Conservation (phyloP, 2,113 vertebrate genomes). For the Psilopogon haemacephalus region DNA sequence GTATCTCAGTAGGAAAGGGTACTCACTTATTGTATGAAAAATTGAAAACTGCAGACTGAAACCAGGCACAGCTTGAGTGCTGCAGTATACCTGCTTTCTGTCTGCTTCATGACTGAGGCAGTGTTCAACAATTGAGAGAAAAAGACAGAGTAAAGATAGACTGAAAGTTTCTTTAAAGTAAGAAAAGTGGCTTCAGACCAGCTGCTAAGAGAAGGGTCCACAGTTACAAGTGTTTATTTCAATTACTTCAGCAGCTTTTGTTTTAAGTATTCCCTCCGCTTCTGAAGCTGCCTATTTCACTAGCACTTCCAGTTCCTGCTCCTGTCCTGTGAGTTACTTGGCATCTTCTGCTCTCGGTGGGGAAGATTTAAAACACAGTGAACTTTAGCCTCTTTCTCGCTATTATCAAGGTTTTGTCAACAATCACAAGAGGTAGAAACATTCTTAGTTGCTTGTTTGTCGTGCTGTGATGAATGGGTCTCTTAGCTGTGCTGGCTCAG, state of each 20-base stretch:
- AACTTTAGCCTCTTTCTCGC: neutral
- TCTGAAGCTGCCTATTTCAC: slow-evolving; percentile 33
- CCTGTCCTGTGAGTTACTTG: neutral
- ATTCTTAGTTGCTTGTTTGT: slow-evolving; percentile 28
- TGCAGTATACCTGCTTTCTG: slow-evolving; percentile 64
- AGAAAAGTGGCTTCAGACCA: slow-evolving; percentile 16
- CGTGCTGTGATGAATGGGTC: neutral
- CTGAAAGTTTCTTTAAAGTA: slow-evolving; percentile 23
- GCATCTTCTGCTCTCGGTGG: neutral
- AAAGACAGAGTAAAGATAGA: slow-evolving; percentile 30
- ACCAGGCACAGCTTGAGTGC: slow-evolving; percentile 73
- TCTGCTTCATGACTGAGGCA: slow-evolving; percentile 64
- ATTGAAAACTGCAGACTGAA: slow-evolving; percentile 73
- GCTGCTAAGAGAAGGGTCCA: slow-evolving; percentile 1
- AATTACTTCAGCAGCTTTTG: slow-evolving; percentile 32
- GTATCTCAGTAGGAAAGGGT: slow-evolving; percentile 69
- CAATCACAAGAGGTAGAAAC: slow-evolving; percentile 39
- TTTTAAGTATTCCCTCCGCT: slow-evolving; percentile 11
- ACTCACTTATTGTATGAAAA: slow-evolving; percentile 66
- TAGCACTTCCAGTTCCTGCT: neutral
- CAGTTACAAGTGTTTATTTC: slow-evolving; percentile 22
- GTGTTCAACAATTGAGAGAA: slow-evolving; percentile 42
- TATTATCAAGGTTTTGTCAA: slow-evolving; percentile 38
- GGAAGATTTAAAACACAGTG: slow-evolving; percentile 31
- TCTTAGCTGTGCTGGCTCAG: slow-evolving; percentile 13